Conservation (phyloP, 2,888 invertebrate species). For the Glyphotaelius pellucidus region DNA sequence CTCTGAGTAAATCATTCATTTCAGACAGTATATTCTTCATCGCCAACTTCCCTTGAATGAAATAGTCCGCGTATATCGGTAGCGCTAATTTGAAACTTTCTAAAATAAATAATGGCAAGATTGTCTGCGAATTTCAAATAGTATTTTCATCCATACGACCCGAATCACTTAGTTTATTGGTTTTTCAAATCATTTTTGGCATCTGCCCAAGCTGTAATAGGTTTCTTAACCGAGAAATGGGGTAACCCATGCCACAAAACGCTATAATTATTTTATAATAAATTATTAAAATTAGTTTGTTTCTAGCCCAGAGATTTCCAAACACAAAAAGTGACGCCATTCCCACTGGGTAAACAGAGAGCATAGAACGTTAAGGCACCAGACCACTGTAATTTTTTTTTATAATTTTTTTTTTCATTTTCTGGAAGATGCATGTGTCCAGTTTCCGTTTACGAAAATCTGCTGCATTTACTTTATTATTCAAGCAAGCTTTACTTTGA, state of each 20-base stretch:
- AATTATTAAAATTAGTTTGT: not conserved
- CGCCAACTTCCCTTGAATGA: not conserved
- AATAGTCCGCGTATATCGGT: not conserved
- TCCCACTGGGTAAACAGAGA: not conserved
- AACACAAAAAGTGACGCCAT: not conserved
- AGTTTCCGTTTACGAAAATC: too few relatives aligned
- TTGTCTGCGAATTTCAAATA: conserved; percentile 17
- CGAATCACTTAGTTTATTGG: not conserved
- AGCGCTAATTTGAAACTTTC: not conserved
- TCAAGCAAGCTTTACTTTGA: too few relatives aligned
- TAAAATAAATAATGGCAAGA: conserved; percentile 4
- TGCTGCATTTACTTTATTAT: too few relatives aligned
- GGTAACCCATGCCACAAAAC: not conserved
- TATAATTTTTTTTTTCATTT: too few relatives aligned
- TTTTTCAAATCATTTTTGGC: conserved; percentile 23
- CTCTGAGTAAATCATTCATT: not conserved
- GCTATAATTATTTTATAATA: not conserved
- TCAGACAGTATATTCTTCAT: not conserved
- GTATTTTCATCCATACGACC: conserved; percentile 2
- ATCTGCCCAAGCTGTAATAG: not conserved
- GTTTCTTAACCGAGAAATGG: not conserved
- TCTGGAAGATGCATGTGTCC: too few relatives aligned
- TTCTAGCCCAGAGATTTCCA: not conserved
- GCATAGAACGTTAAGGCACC: not conserved
- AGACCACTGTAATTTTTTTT: too few relatives aligned